Base-by-base conservation (phyloP, 2,888 invertebrate species). In the Sphinx pinastri region DNA sequence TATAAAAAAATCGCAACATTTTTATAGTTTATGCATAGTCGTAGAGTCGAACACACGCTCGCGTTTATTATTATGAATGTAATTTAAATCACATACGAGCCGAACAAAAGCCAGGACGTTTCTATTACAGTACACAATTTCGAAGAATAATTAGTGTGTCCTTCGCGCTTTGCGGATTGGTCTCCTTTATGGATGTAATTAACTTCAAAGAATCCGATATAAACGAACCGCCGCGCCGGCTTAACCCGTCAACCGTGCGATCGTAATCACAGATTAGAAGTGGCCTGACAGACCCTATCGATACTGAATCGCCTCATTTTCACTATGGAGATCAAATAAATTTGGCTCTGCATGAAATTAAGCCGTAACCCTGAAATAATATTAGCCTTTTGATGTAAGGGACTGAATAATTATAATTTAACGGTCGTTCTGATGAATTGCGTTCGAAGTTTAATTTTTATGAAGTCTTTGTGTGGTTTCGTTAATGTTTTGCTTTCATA, bases 201-300 rank as follows among this genome's bases (percentile, higher is more conserved):
- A 84, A 82, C 79, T 82, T 79, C 80, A 83, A 76, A 72, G 77
- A 76, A 74, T 83, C 79, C 75, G 77, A 77, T 79, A 81, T 80
- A 82, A 82, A 79, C 74, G 63, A 76, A 74, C 73, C 67, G 67
- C 68, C 60, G 76, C 67, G 67, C 68, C 60, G 76, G 78, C 76
- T 83, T 80, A 81, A 78, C 79, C 77, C 81, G 77, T 83, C 81
- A 81, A 74, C 76, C 71, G 76, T 16, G 66, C 38, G 67, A 71
- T 67, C 71, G 70, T 70, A 67, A 73, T 71, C 71, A 67, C 70
- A 73, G 77, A 77, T 72, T 74, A 82, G 77, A 76, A 75, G 75
- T 73, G 76, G 74, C n/a, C 74, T 74, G 67, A 73, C 72, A 75
- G 76, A 76, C 73, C 73, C 71, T 69, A 63, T 68, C 72, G 72